phyloP scores from a whole-genome alignment of 2,797 vertebrate species.

The Leptodactylus fallax region DNA sequence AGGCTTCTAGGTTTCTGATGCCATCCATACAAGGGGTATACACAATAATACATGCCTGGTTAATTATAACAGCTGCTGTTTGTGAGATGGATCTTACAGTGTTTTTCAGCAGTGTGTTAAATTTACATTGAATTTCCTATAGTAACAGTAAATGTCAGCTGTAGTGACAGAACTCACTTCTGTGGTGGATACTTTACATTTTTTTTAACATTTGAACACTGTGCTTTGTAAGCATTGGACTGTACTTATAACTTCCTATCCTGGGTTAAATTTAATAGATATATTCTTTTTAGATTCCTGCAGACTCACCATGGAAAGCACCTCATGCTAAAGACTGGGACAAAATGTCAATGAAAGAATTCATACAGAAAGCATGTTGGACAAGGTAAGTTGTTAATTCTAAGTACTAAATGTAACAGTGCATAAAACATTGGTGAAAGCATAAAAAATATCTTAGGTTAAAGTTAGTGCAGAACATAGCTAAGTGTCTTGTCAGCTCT shows the following conservation, averaged over 20 bases:
- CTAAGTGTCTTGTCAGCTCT: no score
- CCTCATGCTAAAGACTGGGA: slow-evolving; percentile 80
- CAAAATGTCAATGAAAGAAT: slow-evolving; percentile 81
- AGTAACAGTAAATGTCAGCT: not conserved
- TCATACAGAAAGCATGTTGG: slow-evolving; percentile 82
- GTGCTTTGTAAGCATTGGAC: no score
- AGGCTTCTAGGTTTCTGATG: not conserved
- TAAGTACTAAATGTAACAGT: no score
- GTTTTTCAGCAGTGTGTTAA: no score
- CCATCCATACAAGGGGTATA: not conserved
- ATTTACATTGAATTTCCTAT: no score
- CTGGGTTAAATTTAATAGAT: not conserved
- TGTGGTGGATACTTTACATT: no score
- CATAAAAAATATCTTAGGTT: not conserved
- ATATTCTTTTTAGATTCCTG: slow-evolving; percentile 74
- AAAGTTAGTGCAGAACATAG: no score
- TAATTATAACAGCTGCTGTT: not conserved
- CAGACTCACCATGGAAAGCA: slow-evolving; percentile 79
- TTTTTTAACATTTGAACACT: no score
- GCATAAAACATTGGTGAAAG: not conserved
- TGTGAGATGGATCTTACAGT: no score
- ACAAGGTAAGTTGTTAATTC: slow-evolving; percentile 74
- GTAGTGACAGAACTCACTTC: no score
- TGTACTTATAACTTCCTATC: no score
- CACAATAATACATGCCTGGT: not conserved